phyloP scores from a whole-genome alignment of 64 coral and sea anemone genomes.

The Actinia equina region DNA sequence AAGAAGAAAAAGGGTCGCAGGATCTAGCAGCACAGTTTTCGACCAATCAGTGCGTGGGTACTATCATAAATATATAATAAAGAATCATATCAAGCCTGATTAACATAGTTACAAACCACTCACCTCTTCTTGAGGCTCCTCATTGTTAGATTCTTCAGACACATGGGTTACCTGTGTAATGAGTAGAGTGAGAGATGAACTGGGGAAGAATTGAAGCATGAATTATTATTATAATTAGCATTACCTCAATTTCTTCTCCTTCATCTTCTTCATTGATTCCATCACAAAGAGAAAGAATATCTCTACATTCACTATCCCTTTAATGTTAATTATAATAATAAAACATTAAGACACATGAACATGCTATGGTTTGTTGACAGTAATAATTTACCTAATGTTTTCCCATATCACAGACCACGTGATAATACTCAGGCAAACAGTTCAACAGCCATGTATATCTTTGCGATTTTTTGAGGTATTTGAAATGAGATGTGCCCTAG shows the following conservation, averaged over 20 bases:
- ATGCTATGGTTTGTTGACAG: too few species aligned
- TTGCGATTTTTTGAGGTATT: too few species aligned
- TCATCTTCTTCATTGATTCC: slow-evolving; percentile 36
- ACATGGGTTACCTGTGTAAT: slow-evolving; percentile 19
- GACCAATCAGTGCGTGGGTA: too few species aligned
- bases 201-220: background rate
- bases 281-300: slow-evolving; percentile 55
- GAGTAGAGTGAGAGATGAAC: background rate
- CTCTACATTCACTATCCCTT: slow-evolving; percentile 46
- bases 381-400: too few species aligned
- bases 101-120: background rate
- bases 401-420: too few species aligned
- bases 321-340: background rate
- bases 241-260: slow-evolving; percentile 25
- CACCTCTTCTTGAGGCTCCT: background rate
- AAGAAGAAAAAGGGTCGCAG: too few species aligned
- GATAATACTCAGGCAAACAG: too few species aligned
- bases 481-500: too few species aligned
- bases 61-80: too few species aligned
- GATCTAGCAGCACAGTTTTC: too few species aligned
- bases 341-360: background rate
- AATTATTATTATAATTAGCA: background rate
- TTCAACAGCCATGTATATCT: background rate
- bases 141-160: slow-evolving; percentile 14
- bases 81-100: background rate